phyloP scores from a whole-genome alignment of 2,113 vertebrate genomes.

The Lepus americanus region DNA sequence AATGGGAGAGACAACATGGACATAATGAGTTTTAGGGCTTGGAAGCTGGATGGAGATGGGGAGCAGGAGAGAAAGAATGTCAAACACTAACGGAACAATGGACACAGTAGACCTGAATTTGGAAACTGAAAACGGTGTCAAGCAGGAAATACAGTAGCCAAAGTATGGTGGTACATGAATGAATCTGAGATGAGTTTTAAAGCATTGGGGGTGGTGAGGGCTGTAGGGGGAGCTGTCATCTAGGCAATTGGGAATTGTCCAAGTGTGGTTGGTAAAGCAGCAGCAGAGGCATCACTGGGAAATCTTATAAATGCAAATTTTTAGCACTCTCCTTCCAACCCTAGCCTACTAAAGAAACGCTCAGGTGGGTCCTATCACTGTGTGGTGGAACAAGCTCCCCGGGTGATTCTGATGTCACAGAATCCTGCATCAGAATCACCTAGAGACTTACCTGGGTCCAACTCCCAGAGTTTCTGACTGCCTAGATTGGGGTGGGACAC shows the following conservation, averaged over 20 bases:
- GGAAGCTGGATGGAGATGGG: neutral
- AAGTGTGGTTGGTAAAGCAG: neutral
- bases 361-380: neutral
- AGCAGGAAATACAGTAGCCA: neutral
- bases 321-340: neutral
- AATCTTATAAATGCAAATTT: constrained; percentile 18
- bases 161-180: neutral
- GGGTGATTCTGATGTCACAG: neutral
- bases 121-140: neutral
- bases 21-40: neutral
- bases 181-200: neutral
- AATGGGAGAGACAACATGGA: neutral
- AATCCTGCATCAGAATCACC: neutral
- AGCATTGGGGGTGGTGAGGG: neutral
- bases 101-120: neutral
- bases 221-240: neutral
- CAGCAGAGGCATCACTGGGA: neutral
- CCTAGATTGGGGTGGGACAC: neutral
- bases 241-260: neutral
- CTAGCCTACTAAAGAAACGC: neutral
- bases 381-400: neutral
- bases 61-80: neutral
- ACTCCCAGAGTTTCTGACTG: neutral
- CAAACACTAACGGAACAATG: neutral
- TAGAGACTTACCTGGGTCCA: neutral